Evolutionary conservation across 2,888 invertebrate species (phyloP).

Genomic region (Hydrotaea diabolus): DNA sequence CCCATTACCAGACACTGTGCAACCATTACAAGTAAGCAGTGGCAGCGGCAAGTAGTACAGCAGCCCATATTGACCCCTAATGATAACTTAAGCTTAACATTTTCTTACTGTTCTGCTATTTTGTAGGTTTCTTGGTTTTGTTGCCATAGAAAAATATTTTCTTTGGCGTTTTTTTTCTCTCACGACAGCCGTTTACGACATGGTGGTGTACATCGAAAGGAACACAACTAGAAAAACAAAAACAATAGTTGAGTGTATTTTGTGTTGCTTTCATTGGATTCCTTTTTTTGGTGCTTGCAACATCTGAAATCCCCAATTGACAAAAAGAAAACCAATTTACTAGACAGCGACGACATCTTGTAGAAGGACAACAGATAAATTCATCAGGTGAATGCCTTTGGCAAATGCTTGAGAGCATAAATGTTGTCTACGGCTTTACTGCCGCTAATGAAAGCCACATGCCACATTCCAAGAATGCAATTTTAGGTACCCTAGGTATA

Average conservation of each 20-base stretch:
- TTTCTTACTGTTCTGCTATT: conserved; percentile 51
- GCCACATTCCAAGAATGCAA: conserved; percentile 37
- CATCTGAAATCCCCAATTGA: conserved; percentile 80
- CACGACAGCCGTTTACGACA: conserved; percentile 3
- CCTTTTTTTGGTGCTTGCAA: conserved; percentile 73
- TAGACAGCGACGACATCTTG: conserved; percentile 75
- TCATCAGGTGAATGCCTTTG: conserved; percentile 78
- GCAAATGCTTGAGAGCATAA: conserved; percentile 47
- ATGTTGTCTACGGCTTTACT: conserved; percentile 57
- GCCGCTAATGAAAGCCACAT: conserved; percentile 30
- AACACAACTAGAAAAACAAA: conserved; percentile 35
- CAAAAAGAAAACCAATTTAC: conserved; percentile 80
- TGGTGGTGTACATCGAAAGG: not conserved
- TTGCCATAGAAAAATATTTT: conserved; percentile 68
- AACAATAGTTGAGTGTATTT: conserved; percentile 68
- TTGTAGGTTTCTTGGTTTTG: conserved; percentile 52
- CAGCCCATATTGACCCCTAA: conserved; percentile 74
- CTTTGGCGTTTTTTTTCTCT: conserved; percentile 70
- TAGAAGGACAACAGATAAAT: conserved; percentile 75
- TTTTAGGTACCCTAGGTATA: conserved; percentile 42
- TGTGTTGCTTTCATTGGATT: conserved; percentile 67
- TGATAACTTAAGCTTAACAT: conserved; percentile 76
- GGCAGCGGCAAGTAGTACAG: conserved; percentile 3
- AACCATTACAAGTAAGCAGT: conserved; percentile 64
- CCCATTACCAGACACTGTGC: conserved; percentile 27